A percentile compares a stretch with the other conserved stretches of the same genome.
Evolutionary conservation across 2,888 invertebrate genomes (phyloP).

Genomic region (Meiosimyza platycephala): DNA sequence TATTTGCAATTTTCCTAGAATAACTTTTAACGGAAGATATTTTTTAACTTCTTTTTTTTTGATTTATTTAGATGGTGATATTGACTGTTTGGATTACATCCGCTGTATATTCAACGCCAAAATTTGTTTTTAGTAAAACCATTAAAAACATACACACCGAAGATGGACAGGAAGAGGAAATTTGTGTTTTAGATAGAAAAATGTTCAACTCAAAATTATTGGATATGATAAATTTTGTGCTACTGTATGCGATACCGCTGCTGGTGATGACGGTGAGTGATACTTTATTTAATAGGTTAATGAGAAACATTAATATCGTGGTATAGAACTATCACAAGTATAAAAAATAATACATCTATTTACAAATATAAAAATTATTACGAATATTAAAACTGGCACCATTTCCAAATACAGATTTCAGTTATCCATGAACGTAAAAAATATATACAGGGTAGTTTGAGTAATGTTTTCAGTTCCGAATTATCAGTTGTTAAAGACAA

Average conservation of each 20-base stretch:
- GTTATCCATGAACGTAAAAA: too few relatives aligned
- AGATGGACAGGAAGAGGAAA: conserved; percentile 67
- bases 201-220: conserved; percentile 83
- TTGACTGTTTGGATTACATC: conserved; percentile 85
- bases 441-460: too few relatives aligned
- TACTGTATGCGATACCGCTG: conserved; percentile 85
- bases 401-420: too few relatives aligned
- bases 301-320: too few relatives aligned
- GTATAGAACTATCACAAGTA: too few relatives aligned
- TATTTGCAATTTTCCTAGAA: too few relatives aligned
- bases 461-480: too few relatives aligned
- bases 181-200: conserved; percentile 80
- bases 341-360: too few relatives aligned
- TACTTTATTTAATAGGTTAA: too few relatives aligned
- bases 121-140: conserved; percentile 85
- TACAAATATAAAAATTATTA: too few relatives aligned
- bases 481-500: too few relatives aligned
- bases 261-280: conserved; percentile 80
- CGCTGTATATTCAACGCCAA: conserved; percentile 84
- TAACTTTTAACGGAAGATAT: not conserved
- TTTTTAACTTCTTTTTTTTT: conserved; percentile 8
- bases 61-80: conserved; percentile 75
- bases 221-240: conserved; percentile 84
- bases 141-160: conserved; percentile 70
- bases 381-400: too few relatives aligned